phyloP scores from a whole-genome alignment of 2,113 vertebrate genomes.

The Dolichallabes microphthalmus region DNA sequence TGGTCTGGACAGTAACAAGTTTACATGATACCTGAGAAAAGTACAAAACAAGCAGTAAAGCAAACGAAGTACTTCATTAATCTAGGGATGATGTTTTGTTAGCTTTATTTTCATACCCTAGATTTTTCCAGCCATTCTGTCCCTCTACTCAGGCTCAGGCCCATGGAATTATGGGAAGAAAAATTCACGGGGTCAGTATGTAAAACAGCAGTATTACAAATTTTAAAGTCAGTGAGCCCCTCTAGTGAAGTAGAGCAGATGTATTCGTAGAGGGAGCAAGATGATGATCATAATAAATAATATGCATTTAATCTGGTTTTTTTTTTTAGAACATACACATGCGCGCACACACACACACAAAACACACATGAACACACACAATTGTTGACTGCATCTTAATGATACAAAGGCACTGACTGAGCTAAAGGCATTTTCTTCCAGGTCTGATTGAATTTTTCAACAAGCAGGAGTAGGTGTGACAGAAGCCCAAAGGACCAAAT shows the following conservation, averaged over 20 bases:
- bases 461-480: conserved; percentile 2
- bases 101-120: conserved; percentile 36
- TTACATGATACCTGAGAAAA: conserved; percentile 54
- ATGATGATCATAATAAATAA: conserved; percentile 53
- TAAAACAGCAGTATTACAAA: conserved; percentile 49
- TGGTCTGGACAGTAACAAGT: conserved; percentile 51
- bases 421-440: conserved; percentile 47
- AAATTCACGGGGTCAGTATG: conserved; percentile 23
- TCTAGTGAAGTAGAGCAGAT: conserved; percentile 7
- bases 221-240: not conserved
- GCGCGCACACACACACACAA: not conserved
- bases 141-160: conserved; percentile 43
- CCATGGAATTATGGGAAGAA: conserved; percentile 8
- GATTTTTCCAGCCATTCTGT: conserved; percentile 20
- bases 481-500: not conserved
- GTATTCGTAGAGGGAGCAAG: conserved; percentile 18
- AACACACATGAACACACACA: conserved; percentile 16
- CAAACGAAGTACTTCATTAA: conserved; percentile 34
- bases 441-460: conserved; percentile 26
- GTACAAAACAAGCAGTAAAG: conserved; percentile 47
- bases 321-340: conserved; percentile 35
- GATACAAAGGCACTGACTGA: conserved; percentile 56
- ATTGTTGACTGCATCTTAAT: conserved; percentile 54
- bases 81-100: conserved; percentile 12
- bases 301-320: conserved; percentile 44